phyloP scores from a whole-genome alignment of 2,797 vertebrate genomes.

The Oceanodroma leucorhoa region DNA sequence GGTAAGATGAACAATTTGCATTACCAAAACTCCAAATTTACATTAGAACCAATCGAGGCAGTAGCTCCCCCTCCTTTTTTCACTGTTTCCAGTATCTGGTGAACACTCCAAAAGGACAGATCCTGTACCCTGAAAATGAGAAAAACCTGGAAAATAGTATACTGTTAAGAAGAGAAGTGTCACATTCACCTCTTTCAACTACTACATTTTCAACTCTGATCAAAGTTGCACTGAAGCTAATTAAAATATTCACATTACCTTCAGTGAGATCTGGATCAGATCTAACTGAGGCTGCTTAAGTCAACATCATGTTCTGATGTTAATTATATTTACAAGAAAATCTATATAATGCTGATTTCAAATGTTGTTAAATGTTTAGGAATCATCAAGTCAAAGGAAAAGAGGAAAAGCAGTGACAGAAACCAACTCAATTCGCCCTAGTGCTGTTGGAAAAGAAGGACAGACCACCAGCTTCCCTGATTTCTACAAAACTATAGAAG shows the following conservation, averaged over 20 bases:
- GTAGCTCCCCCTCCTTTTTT: neutral
- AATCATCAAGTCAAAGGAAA: neutral
- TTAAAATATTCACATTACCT: conserved; percentile 1
- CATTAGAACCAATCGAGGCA: neutral
- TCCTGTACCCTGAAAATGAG: neutral
- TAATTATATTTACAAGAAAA: conserved; percentile 21
- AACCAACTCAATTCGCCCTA: neutral
- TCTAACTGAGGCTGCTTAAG: neutral
- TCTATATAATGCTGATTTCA: neutral
- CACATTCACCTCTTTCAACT: neutral
- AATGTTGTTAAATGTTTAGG: neutral
- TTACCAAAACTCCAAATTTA: neutral
- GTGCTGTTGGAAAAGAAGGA: neutral
- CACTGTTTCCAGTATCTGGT: neutral
- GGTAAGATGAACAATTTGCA: neutral
- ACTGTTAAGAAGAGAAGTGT: neutral
- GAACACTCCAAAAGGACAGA: neutral
- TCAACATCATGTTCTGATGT: neutral
- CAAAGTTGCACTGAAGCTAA: neutral
- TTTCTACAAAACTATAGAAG: neutral
- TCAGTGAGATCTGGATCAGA: neutral
- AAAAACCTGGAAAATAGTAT: neutral
- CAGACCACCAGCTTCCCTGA: neutral
- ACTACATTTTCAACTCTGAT: neutral
- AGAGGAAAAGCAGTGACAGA: neutral